Percentiles rank a stretch among this genome's conserved stretches.
Conservation (phyloP, 2,888 invertebrate genomes). For the Noctua fimbriata region DNA sequence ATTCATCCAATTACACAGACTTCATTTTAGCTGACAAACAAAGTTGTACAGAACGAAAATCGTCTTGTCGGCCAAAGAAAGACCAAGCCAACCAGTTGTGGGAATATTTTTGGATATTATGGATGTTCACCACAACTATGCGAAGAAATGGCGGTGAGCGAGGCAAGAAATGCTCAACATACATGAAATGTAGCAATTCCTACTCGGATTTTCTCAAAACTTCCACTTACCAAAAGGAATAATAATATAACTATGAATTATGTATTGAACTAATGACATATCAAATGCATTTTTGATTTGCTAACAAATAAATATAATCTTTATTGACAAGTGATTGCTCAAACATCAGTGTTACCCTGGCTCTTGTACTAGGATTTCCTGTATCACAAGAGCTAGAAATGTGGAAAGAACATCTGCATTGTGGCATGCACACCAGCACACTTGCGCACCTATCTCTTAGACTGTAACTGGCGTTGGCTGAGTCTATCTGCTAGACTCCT, state of each 20-base stretch:
- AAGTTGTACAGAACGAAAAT: neutral
- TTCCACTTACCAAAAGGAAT: neutral
- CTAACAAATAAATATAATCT: too few species aligned
- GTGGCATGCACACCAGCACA: neutral
- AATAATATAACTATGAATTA: too few species aligned
- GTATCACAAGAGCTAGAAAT: too few species aligned
- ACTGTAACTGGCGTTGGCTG: neutral
- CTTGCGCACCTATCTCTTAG: neutral
- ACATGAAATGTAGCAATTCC: neutral
- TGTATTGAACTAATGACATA: neutral
- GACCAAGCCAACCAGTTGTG: neutral
- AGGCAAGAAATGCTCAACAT: neutral
- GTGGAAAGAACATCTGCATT: neutral
- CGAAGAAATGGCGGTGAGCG: neutral
- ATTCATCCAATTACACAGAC: neutral
- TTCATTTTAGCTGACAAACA: neutral
- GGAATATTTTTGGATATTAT: neutral
- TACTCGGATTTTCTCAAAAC: neutral
- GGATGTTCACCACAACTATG: neutral
- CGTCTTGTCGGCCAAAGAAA: neutral
- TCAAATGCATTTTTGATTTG: conserved; percentile 1
- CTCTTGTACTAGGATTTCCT: too few species aligned
- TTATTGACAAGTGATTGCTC: too few species aligned
- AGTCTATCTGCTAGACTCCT: neutral
- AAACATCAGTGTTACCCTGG: too few species aligned